Base-by-base conservation (phyloP, 2,797 vertebrate genomes). In the Esox lucius region DNA sequence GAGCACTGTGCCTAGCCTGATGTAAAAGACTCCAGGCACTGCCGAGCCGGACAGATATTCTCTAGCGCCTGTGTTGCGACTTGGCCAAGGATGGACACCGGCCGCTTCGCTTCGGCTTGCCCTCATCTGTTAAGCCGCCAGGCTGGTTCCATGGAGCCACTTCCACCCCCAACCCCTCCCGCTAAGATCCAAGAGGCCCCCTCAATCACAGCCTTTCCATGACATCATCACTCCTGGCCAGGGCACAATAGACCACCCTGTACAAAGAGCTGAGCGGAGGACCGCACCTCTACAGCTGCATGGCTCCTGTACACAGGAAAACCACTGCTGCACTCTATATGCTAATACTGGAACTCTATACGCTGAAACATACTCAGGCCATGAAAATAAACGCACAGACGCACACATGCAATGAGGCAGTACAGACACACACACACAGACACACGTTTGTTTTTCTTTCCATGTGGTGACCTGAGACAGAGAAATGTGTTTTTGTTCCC, bases 201-300 rank as follows among this genome's bases (percentile, higher is more conserved):
- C 72, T 51, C 66, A 46, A 67, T 74, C 59, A 48, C 42, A 19
- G 46, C 42, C 42, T 46, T 11, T 17, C 35, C 26, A 33, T 73
- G 62, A 67, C 72, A 74, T 66, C 62, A 74, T 22, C 72, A 65
- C 13, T 22, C 59, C 59, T 35, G 8, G 72, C 62, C 24, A 33
- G 9, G n/a, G 15, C 64, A 73, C 62, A n/a, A 49, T 22, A 13
- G 72, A 51, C 42, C 62, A 51, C 62, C 72, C 46, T 67, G 28
- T 35, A 33, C 72, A 48, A 12, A 49, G 39, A 48, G 62, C 71
- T 19, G 61, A 56, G 19, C 53, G 11, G 53, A 22, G 53, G 19
- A 65, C 72, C 26, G n/a, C 72, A 51, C 22, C 59, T 62, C 49
- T 16, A 24, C 28, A 51, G 35, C 16, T 6, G 19, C 2, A 19